Percentiles rank a stretch among this genome's conserved stretches.
phyloP scores from a whole-genome alignment of 2,797 vertebrate species.

The Mus minutoides region DNA sequence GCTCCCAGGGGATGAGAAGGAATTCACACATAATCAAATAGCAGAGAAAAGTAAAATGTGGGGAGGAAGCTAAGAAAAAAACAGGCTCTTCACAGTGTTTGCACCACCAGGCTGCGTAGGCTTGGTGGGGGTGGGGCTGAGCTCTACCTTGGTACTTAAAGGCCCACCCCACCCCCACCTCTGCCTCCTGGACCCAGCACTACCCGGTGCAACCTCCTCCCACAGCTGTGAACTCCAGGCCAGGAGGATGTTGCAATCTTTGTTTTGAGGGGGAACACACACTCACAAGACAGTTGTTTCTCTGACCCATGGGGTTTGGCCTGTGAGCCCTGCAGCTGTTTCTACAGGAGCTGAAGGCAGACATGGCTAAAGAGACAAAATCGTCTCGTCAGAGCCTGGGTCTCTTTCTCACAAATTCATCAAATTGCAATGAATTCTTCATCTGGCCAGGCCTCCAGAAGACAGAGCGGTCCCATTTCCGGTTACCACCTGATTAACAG shows the following conservation, averaged over 20 bases:
- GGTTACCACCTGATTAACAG: accelerated
- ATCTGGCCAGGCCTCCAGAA: neutral
- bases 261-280: slow-evolving; percentile 49
- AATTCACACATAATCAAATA: slow-evolving; percentile 7
- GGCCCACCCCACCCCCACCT: neutral
- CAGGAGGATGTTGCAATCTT: slow-evolving; percentile 73
- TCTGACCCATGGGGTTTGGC: slow-evolving; percentile 68
- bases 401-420: slow-evolving; percentile 10
- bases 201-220: slow-evolving; percentile 16
- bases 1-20: neutral
- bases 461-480: neutral
- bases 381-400: neutral
- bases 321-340: slow-evolving; percentile 70
- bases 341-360: neutral
- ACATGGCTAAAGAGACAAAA: neutral
- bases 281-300: slow-evolving; percentile 73
- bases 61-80: neutral
- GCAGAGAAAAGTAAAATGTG: neutral
- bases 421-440: neutral
- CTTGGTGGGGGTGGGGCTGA: no score
- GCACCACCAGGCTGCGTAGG: accelerated
- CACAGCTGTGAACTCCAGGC: slow-evolving; percentile 57
- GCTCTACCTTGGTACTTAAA: neutral
- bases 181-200: neutral
- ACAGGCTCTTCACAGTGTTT: neutral